These are phyloP conservation scores for Tiliacea aurago DNA, from an alignment of 2,888 invertebrate genomes.

Conservation along the genomic window DNA sequence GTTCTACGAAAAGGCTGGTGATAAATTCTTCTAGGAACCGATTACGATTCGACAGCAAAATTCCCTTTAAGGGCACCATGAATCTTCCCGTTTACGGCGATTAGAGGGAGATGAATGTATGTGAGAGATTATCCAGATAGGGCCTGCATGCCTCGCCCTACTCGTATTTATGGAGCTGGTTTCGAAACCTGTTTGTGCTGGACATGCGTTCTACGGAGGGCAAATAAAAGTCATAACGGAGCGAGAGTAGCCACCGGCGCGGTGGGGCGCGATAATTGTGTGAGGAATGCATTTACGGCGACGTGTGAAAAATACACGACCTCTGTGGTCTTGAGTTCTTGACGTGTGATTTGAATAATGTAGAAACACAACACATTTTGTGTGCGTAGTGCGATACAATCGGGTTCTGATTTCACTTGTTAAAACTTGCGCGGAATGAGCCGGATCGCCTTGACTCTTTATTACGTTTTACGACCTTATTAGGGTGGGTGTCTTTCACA, in stretches of 20 bases:
- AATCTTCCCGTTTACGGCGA: conserved; percentile 82
- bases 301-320: conserved; percentile 71
- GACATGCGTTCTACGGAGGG: conserved; percentile 77
- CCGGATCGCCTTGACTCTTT: conserved; percentile 58
- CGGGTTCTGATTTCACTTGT: conserved; percentile 60
- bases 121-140: conserved; percentile 81
- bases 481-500: conserved; percentile 61
- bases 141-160: conserved; percentile 74
- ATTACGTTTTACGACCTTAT: conserved; percentile 55
- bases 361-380: conserved; percentile 55
- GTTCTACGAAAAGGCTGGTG: conserved; percentile 79
- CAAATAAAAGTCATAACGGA: conserved; percentile 87
- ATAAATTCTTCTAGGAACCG: conserved; percentile 85
- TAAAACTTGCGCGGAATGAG: conserved; percentile 57
- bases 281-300: conserved; percentile 77
- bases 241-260: conserved; percentile 73
- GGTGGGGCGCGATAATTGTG: conserved; percentile 74
- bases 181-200: conserved; percentile 76
- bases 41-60: conserved; percentile 85
- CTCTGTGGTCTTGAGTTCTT: conserved; percentile 60
- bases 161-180: conserved; percentile 77
- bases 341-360: conserved; percentile 65
- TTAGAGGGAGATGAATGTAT: conserved; percentile 84
- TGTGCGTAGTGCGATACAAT: conserved; percentile 35
- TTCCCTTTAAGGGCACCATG: conserved; percentile 83